These are phyloP conservation scores for Mus spretus DNA, from an alignment of 2,797 vertebrate genomes.

Conservation along the genomic window DNA sequence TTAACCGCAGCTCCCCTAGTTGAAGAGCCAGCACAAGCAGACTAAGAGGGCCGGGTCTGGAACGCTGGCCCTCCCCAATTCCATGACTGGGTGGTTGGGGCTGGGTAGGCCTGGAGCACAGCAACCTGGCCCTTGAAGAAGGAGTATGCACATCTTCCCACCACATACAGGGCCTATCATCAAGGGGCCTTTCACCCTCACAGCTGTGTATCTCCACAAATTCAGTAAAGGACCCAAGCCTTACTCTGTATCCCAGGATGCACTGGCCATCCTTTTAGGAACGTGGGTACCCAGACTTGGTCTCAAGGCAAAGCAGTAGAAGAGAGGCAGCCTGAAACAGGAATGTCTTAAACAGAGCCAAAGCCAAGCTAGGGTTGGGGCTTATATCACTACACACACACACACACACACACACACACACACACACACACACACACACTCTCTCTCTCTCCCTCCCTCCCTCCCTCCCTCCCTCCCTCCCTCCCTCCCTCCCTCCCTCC, in stretches of 20 bases:
- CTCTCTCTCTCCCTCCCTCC: too few species aligned
- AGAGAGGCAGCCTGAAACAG: neutral
- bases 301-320: neutral
- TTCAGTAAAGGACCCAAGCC: too few species aligned
- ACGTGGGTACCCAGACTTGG: neutral
- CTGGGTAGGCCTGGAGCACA: neutral
- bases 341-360: neutral
- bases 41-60: neutral
- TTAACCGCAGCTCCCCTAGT: constrained; percentile 77
- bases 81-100: too few species aligned
- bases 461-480: too few species aligned
- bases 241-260: neutral
- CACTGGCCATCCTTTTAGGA: neutral
- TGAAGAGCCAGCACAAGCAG: constrained; percentile 47
- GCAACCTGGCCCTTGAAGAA: neutral
- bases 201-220: neutral
- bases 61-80: constrained; percentile 9
- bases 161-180: fast-evolving
- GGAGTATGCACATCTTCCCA: neutral
- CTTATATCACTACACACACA: too few species aligned
- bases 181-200: neutral
- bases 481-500: neutral
- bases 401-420: neutral
- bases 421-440: too few species aligned
- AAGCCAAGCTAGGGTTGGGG: neutral